Conservation (phyloP, 2,888 invertebrate genomes). For the Polietes domitor region DNA sequence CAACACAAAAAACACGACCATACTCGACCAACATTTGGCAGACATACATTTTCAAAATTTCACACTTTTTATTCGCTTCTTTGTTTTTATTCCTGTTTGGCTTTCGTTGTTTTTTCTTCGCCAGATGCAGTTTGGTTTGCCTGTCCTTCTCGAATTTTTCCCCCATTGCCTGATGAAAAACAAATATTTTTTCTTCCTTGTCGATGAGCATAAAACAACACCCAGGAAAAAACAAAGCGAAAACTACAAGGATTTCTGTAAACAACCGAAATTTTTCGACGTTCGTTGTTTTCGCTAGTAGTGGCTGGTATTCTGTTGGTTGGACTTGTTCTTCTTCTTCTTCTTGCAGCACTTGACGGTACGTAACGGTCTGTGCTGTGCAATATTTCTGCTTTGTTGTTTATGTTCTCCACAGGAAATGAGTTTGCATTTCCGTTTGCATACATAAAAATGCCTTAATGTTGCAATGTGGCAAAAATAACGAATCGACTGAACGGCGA, state of each 20-base stretch:
- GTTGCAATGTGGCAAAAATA: constrained; percentile 23
- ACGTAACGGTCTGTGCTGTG: neutral
- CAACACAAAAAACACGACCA: neutral
- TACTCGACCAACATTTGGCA: constrained; percentile 47
- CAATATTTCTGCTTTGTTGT: constrained; percentile 48
- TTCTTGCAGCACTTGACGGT: too few species aligned
- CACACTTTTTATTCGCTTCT: constrained; percentile 3
- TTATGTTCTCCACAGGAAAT: constrained; percentile 63
- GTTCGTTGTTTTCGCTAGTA: neutral
- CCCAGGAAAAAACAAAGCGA: neutral
- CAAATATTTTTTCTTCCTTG: neutral
- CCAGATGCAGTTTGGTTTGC: neutral
- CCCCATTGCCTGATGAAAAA: constrained; percentile 3
- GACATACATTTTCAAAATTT: constrained; percentile 46
- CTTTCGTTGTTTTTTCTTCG: neutral
- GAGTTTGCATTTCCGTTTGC: constrained; percentile 66
- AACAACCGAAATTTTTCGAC: neutral
- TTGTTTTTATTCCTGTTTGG: neutral
- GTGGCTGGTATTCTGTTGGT: neutral
- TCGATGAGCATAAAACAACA: constrained; percentile 18
- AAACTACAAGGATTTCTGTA: neutral
- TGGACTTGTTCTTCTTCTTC: neutral
- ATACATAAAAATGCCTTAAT: constrained; percentile 51
- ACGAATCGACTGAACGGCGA: constrained; percentile 9
- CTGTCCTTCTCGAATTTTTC: neutral